Conservation (phyloP, 2,797 vertebrate species). For the Anguilla anguilla region DNA sequence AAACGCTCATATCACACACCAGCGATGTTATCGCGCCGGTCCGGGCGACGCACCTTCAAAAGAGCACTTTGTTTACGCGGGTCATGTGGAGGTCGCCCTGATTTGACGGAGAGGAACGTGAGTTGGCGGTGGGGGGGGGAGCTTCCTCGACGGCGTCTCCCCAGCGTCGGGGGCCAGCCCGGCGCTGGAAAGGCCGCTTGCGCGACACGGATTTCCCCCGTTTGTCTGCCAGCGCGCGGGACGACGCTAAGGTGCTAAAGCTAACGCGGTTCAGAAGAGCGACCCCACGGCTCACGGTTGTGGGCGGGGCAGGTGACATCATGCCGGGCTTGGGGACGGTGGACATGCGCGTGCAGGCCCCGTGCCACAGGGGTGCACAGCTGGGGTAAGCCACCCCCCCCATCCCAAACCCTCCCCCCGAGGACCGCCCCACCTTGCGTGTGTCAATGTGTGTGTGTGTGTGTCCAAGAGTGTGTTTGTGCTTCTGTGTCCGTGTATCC, state of each 20-base stretch:
- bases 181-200: conserved; percentile 67
- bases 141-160: conserved; percentile 74
- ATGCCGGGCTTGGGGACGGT: too few species aligned
- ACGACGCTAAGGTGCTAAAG: background rate
- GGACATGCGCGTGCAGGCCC: background rate
- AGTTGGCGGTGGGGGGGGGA: conserved; percentile 62
- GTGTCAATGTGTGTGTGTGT: background rate
- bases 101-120: conserved; percentile 65
- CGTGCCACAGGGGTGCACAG: background rate
- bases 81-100: conserved; percentile 73
- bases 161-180: conserved; percentile 49
- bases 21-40: conserved; percentile 73
- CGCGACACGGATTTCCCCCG: conserved; percentile 76
- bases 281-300: too few species aligned
- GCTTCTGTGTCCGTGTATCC: background rate
- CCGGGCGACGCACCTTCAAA: conserved; percentile 59
- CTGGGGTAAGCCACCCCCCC: background rate
- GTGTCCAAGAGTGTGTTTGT: background rate
- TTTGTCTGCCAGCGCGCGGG: conserved; percentile 67
- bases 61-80: conserved; percentile 71
- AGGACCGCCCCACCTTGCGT: background rate
- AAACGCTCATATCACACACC: conserved; percentile 69
- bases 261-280: too few species aligned
- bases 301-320: too few species aligned
- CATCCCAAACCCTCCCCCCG: too few species aligned